phyloP scores from a whole-genome alignment of 2,113 vertebrate genomes.

The Melanotaenia duboulayi region DNA sequence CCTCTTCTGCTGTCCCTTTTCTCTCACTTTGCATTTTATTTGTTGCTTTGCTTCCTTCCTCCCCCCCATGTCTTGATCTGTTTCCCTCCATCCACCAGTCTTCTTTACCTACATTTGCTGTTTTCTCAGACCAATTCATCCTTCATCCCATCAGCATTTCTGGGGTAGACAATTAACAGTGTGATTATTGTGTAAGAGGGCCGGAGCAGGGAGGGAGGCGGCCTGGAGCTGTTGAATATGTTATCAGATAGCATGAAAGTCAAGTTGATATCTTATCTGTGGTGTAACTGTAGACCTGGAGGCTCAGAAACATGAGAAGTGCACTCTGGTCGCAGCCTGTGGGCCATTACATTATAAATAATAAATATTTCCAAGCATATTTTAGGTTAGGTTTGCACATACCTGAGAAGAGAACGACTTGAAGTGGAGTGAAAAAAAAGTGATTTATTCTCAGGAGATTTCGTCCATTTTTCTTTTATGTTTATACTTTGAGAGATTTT shows the following conservation, averaged over 20 bases:
- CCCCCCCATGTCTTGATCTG: conserved; percentile 2
- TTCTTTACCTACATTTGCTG: no score
- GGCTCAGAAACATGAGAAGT: conserved; percentile 46
- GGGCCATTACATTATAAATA: conserved; percentile 22
- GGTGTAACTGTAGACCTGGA: conserved; percentile 38
- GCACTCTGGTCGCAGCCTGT: conserved; percentile 10
- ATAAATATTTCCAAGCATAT: conserved; percentile 2
- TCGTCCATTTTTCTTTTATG: neutral
- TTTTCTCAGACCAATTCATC: neutral
- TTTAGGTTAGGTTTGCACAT: neutral
- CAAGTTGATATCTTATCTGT: conserved; percentile 49
- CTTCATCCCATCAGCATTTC: neutral
- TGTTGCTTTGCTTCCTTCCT: neutral
- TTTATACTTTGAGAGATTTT: neutral
- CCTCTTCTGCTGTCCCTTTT: conserved; percentile 10
- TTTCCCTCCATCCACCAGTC: conserved; percentile 5
- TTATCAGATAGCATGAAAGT: conserved; percentile 46
- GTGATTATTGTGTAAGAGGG: conserved; percentile 8
- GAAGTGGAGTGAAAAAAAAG: no score
- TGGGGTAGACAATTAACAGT: neutral
- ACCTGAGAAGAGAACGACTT: neutral
- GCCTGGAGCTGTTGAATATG: conserved; percentile 37
- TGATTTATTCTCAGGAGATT: no score
- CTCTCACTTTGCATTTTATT: neutral
- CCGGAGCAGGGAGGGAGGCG: neutral